phyloP scores from a whole-genome alignment of 2,888 invertebrate species.

The Ectropis crepuscularia region DNA sequence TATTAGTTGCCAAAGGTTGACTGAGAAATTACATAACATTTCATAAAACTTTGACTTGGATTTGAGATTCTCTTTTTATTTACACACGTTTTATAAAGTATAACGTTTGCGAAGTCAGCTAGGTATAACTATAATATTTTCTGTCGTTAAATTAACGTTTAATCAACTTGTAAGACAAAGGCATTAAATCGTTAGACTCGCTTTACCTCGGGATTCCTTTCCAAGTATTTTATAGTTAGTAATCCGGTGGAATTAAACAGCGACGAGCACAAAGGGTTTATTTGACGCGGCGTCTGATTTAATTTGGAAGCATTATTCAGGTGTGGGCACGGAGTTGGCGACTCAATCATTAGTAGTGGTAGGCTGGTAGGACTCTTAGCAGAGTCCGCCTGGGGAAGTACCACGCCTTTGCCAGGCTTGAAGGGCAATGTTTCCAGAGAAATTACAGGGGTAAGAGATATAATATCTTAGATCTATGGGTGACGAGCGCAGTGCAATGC shows the following conservation, averaged over 20 bases:
- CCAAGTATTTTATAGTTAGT: conserved; percentile 10
- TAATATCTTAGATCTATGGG: too few relatives aligned
- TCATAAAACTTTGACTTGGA: too few relatives aligned
- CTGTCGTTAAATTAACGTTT: background rate
- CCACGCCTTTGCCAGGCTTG: too few relatives aligned
- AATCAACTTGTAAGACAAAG: background rate
- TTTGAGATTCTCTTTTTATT: too few relatives aligned
- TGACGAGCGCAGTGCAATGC: too few relatives aligned
- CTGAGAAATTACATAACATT: too few relatives aligned
- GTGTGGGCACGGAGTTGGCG: conserved; percentile 28
- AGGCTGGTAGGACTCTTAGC: too few relatives aligned
- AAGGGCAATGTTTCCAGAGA: too few relatives aligned
- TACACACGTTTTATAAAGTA: too few relatives aligned
- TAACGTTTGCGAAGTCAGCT: background rate
- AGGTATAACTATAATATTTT: background rate
- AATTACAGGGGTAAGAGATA: too few relatives aligned
- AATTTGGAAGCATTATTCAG: conserved; percentile 39
- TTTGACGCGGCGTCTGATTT: conserved; percentile 37
- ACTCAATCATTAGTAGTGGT: background rate
- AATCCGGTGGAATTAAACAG: conserved; percentile 23
- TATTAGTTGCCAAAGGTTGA: too few relatives aligned
- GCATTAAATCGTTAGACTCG: conserved; percentile 1
- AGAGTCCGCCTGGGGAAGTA: too few relatives aligned
- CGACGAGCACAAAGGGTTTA: conserved; percentile 29
- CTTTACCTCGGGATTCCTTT: conserved; percentile 7